These are phyloP conservation scores for Chloropsis cyanopogon DNA, from an alignment of 2,113 vertebrate genomes.

Conservation along the genomic window DNA sequence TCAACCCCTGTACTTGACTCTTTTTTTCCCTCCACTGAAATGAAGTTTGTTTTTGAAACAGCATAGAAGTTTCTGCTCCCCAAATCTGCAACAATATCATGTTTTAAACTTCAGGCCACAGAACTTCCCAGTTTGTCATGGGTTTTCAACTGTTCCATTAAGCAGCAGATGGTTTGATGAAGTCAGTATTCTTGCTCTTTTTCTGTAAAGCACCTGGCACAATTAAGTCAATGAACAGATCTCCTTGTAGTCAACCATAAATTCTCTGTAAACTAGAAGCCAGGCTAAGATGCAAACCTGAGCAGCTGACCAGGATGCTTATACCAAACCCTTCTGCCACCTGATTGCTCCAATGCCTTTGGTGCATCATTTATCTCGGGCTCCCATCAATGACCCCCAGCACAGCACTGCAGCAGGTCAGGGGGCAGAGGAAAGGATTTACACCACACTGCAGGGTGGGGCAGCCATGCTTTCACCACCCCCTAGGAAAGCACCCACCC, in stretches of 20 bases:
- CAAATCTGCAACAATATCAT: not conserved
- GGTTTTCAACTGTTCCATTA: not conserved
- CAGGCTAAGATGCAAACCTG: not conserved
- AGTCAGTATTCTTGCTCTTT: not conserved
- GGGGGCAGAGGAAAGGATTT: not conserved
- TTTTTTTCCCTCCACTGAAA: not conserved
- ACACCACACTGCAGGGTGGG: not conserved
- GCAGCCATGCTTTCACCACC: not conserved
- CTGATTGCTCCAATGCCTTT: not conserved
- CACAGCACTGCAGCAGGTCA: not conserved
- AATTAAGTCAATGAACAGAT: not conserved
- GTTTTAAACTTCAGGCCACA: not conserved
- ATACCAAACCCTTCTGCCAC: not conserved
- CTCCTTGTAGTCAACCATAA: not conserved
- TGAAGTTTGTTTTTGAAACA: not conserved
- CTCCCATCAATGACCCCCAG: not conserved
- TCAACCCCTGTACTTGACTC: not conserved
- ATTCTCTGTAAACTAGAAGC: not conserved
- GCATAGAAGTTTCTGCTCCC: not conserved
- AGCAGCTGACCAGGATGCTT: not conserved
- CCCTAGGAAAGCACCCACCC: not conserved
- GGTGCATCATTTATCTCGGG: not conserved
- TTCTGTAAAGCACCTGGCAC: not conserved
- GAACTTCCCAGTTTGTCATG: not conserved
- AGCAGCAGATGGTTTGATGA: not conserved